Evolutionary conservation across 2,888 invertebrate species (phyloP).

Genomic region (Pristionchus fissidentatus): DNA sequence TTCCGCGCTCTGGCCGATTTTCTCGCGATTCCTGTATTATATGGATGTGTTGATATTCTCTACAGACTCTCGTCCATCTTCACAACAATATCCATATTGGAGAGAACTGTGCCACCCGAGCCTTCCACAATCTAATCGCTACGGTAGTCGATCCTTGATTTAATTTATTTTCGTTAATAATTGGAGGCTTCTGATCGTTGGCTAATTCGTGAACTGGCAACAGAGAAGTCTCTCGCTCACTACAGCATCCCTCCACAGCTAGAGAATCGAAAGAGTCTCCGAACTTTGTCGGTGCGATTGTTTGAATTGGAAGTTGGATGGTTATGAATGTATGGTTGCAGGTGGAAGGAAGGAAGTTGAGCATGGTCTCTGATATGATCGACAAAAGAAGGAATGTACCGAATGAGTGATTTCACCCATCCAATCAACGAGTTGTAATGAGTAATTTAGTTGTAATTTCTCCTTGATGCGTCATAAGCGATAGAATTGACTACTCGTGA

Average conservation of each 20-base stretch:
- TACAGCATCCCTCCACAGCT: conserved; percentile 61
- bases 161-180: background rate
- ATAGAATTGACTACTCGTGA: too few relatives aligned
- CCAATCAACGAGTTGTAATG: too few relatives aligned
- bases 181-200: conserved; percentile 55
- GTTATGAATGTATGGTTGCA: background rate
- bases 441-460: background rate
- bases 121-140: conserved; percentile 34
- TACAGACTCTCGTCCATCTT: conserved; percentile 7
- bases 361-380: conserved; percentile 55
- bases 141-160: background rate
- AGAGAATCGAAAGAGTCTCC: conserved; percentile 53
- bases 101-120: background rate
- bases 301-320: background rate
- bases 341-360: conserved; percentile 64
- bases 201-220: conserved; percentile 57
- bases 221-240: conserved; percentile 57
- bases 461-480: too few relatives aligned
- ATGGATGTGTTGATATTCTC: background rate
- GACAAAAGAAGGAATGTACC: conserved; percentile 21
- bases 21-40: background rate
- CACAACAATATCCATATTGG: conserved; percentile 20
- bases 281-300: conserved; percentile 33
- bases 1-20: too few relatives aligned
- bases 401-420: background rate